Percentiles rank a stretch among this genome's conserved stretches.
phyloP scores from a whole-genome alignment of 2,113 vertebrate species.

The Falcunculus frontatus region DNA sequence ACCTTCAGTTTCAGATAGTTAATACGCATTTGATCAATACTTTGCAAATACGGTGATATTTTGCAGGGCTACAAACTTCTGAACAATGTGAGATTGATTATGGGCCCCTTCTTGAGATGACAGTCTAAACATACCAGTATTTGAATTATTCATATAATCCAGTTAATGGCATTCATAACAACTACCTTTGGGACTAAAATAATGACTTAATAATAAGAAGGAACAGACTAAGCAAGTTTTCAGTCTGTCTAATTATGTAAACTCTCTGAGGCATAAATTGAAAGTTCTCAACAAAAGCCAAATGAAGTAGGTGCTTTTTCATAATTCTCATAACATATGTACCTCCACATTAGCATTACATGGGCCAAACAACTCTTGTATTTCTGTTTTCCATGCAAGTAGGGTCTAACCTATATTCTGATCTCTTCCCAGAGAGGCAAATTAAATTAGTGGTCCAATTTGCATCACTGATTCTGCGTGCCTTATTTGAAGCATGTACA shows the following conservation, averaged over 20 bases:
- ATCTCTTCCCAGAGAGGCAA: neutral
- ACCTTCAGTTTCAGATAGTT: neutral
- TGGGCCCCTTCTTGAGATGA: neutral
- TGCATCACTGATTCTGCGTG: neutral
- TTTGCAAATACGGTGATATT: neutral
- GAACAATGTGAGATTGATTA: neutral
- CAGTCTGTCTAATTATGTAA: conserved; percentile 28
- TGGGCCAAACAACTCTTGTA: neutral
- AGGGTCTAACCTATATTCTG: neutral
- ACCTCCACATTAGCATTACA: neutral
- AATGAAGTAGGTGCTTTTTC: neutral
- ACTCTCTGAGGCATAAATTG: conserved; percentile 23
- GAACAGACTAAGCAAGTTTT: conserved; percentile 46
- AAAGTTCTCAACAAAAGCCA: conserved; percentile 30
- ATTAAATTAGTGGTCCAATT: neutral
- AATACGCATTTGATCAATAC: conserved; percentile 2
- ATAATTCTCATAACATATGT: neutral
- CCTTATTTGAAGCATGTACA: neutral
- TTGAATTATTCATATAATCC: conserved; percentile 38
- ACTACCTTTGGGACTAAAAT: conserved; percentile 25
- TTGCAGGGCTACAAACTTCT: neutral
- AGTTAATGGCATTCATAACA: conserved; percentile 29
- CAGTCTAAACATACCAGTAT: neutral
- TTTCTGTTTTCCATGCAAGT: neutral
- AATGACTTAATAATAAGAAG: conserved; percentile 50